These are phyloP conservation scores for Drosophila arawakana DNA, from an alignment of 1,140 invertebrate species.

Conservation along the genomic window DNA sequence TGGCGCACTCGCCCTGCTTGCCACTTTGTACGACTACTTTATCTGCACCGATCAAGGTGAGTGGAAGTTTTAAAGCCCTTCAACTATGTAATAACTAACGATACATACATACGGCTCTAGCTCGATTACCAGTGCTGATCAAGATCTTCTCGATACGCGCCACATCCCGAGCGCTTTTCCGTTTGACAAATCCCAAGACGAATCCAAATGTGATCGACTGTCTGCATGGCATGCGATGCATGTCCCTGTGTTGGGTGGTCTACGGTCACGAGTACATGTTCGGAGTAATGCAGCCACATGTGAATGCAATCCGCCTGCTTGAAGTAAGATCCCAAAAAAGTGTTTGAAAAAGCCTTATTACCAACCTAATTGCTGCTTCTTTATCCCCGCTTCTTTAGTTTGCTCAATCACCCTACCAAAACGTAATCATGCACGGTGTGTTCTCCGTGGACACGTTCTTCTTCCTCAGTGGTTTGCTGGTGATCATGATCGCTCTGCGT, in stretches of 20 bases:
- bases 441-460: slow-evolving; percentile 97
- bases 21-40: slow-evolving; percentile 59
- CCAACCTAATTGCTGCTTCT: neutral
- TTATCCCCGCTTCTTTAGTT: slow-evolving; percentile 29
- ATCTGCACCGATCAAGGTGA: slow-evolving; percentile 38
- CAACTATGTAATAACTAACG: neutral
- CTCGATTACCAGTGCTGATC: slow-evolving; percentile 30
- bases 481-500: slow-evolving; percentile 87
- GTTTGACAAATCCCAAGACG: slow-evolving; percentile 17
- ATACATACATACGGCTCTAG: slow-evolving; percentile 17
- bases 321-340: slow-evolving; percentile 10
- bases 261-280: slow-evolving; percentile 86
- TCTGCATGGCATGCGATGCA: slow-evolving; percentile 86
- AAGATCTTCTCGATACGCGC: slow-evolving; percentile 55
- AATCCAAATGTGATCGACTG: slow-evolving; percentile 83
- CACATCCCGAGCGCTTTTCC: slow-evolving; percentile 52
- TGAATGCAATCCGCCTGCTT: slow-evolving; percentile 36
- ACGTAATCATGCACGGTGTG: slow-evolving; percentile 86
- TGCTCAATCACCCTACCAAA: slow-evolving; percentile 85
- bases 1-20: slow-evolving; percentile 17
- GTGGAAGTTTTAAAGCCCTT: neutral
- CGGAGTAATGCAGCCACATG: slow-evolving; percentile 45
- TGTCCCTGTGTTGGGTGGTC: slow-evolving; percentile 89
- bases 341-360: neutral
- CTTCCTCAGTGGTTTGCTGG: slow-evolving; percentile 89